Conservation (phyloP, 2,113 vertebrate genomes). For the Aptenodytes patagonicus region DNA sequence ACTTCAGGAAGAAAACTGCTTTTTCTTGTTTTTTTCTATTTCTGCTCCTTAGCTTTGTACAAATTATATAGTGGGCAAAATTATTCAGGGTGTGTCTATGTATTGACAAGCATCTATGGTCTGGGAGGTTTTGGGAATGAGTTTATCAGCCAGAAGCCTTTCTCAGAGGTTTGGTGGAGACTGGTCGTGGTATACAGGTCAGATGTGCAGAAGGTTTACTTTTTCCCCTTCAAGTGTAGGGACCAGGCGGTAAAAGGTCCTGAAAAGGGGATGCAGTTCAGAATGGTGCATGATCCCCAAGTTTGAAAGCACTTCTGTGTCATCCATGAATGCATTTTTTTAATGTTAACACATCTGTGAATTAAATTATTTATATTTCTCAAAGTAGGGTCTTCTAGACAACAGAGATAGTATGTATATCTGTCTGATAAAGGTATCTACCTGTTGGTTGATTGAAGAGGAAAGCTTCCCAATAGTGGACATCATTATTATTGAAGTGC, state of each 20-base stretch:
- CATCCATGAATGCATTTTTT: not conserved
- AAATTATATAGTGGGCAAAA: not conserved
- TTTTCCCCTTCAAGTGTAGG: not conserved
- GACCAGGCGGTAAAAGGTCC: not conserved
- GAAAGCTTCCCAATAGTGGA: not conserved
- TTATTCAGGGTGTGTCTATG: not conserved
- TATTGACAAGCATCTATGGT: not conserved
- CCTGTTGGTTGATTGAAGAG: not conserved
- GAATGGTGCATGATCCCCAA: not conserved
- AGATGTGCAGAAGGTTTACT: not conserved
- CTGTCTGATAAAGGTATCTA: not conserved
- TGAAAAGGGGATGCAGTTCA: not conserved
- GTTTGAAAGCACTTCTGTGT: not conserved
- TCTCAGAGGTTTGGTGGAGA: not conserved
- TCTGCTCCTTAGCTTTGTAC: not conserved
- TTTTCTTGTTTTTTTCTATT: not conserved
- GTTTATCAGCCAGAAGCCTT: not conserved
- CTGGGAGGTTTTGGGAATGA: not conserved
- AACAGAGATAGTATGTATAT: not conserved
- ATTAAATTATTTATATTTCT: not conserved
- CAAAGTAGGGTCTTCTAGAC: not conserved
- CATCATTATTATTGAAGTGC: not conserved
- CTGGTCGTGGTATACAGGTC: not conserved
- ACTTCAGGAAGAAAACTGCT: fast-evolving
- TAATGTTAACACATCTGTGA: not conserved